A percentile compares a stretch with the other conserved stretches of the same genome.
Evolutionary conservation across 2,797 vertebrate genomes (phyloP).

Genomic region (Myoxocephalus aenaeus): DNA sequence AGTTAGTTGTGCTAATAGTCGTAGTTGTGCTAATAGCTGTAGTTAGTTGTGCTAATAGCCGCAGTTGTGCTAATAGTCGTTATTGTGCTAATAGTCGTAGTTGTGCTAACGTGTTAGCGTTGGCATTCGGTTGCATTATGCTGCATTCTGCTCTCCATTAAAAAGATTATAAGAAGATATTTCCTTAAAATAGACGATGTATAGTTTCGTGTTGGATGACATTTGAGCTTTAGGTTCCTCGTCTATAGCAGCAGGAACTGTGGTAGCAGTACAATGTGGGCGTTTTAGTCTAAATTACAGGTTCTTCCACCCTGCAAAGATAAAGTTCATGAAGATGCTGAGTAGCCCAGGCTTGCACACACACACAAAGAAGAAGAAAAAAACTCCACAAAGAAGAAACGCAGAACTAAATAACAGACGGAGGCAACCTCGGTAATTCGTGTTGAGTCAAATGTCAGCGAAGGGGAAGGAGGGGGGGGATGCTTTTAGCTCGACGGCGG

Average conservation of each 20-base stretch:
- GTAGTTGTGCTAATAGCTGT: no score
- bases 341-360: not conserved
- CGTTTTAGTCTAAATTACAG: not conserved
- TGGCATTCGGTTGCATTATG: no score
- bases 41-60: no score
- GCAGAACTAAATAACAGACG: conserved; percentile 16
- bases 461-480: conserved; percentile 14
- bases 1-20: no score
- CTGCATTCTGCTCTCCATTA: no score
- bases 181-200: not conserved
- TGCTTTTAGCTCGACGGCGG: conserved; percentile 65
- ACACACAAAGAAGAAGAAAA: no score
- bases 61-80: no score
- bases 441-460: conserved; percentile 78
- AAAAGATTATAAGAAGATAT: no score
- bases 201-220: not conserved
- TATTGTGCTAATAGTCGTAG: no score
- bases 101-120: no score
- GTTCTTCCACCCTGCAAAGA: not conserved
- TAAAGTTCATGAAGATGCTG: conserved; percentile 2
- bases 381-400: not conserved
- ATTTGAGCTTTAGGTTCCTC: not conserved
- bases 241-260: not conserved
- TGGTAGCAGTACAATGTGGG: not conserved
- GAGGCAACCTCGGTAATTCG: conserved; percentile 61